Evolutionary conservation across 1,140 invertebrate species (phyloP), one percentile per base, ranked within the genome.

Genomic region (Drosophila nannoptera): DNA sequence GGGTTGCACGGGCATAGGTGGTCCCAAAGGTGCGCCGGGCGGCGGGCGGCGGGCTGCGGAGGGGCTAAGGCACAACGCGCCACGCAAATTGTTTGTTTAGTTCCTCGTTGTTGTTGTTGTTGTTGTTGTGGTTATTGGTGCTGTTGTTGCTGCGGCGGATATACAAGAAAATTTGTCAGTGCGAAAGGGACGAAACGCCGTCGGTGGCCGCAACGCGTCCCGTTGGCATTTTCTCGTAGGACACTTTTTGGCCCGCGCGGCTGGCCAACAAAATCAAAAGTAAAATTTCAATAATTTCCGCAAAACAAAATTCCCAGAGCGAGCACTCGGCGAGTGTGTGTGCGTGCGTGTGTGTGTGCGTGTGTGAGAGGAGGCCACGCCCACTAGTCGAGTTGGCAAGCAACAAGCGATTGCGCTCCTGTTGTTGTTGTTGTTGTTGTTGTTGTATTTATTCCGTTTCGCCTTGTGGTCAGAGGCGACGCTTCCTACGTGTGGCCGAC

Each of bases 271-370:
- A 77, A 78, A 70, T 68, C 75, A 84, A 86, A 87, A 87, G 74
- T 69, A 75, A 84, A 87, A 87, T 87, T 87, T 87, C 84, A 80
- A 83, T 83, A 87, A 87, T 87, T 87, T 87, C 84, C 84, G 84
- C 78, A 84, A 66, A 77, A 83, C 77, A 80, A 77, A 73, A 70
- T 80, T 66, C 16, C 9, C 36, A 12, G 40, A 32, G 45, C 45
- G 55, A 40, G 31, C 38, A 42, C 48, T 16, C 6, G 48, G 9
- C 53, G 7, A 31, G 45, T 31, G 40, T 43, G 40, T 82, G 74
- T 22, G 22, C 3, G 22, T 22, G 22, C 1, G 22, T 22, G 22
- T 22, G 22, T 22, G 3, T 22, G 22, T 22, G 22, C 3, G 3
- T 22, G 22, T 2, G 22, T 22, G 22, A 22, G 22, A 22, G 22